Conservation (phyloP, 2,888 invertebrate genomes). For the Agonopterix arenella region DNA sequence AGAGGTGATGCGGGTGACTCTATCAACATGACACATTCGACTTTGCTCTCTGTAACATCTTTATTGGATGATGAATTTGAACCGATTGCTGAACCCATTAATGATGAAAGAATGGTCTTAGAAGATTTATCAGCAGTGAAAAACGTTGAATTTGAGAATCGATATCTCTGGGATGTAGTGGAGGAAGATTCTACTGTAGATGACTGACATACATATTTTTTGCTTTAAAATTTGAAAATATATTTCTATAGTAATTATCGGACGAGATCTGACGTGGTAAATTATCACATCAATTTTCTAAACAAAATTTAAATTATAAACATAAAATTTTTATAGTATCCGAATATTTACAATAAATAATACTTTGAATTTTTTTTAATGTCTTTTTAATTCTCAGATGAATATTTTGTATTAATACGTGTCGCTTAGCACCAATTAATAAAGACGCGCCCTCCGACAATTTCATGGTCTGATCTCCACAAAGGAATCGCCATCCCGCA, state of each 20-base stretch:
- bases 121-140: slow-evolving; percentile 18
- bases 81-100: slow-evolving; percentile 20
- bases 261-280: too few relatives aligned
- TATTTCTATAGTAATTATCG: too few relatives aligned
- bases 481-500: slow-evolving; percentile 46
- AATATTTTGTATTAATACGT: too few relatives aligned
- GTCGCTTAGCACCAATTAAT: too few relatives aligned
- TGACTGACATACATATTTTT: not conserved
- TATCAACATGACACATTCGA: slow-evolving; percentile 43
- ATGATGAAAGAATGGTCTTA: slow-evolving; percentile 15
- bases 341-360: too few relatives aligned
- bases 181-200: slow-evolving; percentile 38
- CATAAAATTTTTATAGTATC: too few relatives aligned
- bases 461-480: slow-evolving; percentile 32
- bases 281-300: too few relatives aligned
- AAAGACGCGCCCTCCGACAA: too few relatives aligned
- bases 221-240: too few relatives aligned
- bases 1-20: slow-evolving; percentile 57
- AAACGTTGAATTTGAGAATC: slow-evolving; percentile 23
- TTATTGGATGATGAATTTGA: slow-evolving; percentile 48
- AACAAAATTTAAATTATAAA: too few relatives aligned
- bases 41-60: slow-evolving; percentile 54
- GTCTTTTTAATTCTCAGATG: too few relatives aligned
- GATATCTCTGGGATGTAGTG: slow-evolving; percentile 48
- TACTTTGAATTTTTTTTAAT: too few relatives aligned